phyloP scores from a whole-genome alignment of 2,888 invertebrate genomes.

The Octonoba sinensis region DNA sequence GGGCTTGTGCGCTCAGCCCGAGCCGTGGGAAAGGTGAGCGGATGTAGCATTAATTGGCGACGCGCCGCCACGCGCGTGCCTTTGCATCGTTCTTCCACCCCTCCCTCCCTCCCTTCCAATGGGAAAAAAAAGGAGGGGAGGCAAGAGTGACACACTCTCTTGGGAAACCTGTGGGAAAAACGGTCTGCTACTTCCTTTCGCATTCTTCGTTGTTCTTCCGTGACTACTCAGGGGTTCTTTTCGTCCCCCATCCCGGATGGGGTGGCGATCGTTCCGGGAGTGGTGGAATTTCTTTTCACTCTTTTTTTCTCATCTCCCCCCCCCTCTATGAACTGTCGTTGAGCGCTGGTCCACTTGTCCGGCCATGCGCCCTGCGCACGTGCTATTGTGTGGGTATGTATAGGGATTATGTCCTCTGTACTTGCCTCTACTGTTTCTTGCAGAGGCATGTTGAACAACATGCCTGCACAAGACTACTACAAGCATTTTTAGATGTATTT shows the following conservation, averaged over 20 bases:
- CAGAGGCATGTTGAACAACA: no score
- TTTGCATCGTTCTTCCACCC: constrained; percentile 20
- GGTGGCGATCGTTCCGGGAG: not conserved
- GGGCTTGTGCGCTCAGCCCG: not conserved
- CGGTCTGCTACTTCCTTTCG: constrained; percentile 6
- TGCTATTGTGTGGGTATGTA: no score
- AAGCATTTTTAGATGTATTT: no score
- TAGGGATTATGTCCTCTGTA: no score
- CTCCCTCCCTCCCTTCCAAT: constrained; percentile 1
- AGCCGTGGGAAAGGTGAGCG: constrained; percentile 59
- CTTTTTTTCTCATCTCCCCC: constrained; percentile 1
- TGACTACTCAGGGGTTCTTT: constrained; percentile 18
- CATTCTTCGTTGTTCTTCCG: constrained; percentile 48
- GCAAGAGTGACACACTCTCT: constrained; percentile 38
- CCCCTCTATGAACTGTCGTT: not conserved
- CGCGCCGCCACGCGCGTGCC: constrained; percentile 60
- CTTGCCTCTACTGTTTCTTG: no score
- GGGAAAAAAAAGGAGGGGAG: not conserved
- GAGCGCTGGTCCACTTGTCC: constrained; percentile 21
- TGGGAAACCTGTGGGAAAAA: constrained; percentile 36
- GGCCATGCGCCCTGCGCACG: not conserved
- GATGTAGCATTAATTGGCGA: constrained; percentile 61
- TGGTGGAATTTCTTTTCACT: constrained; percentile 6
- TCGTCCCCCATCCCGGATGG: constrained; percentile 1
- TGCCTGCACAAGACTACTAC: no score